These are phyloP conservation scores for Palythoa grandis DNA, from an alignment of 92 coral and sea anemone genomes.

Conservation along the genomic window DNA sequence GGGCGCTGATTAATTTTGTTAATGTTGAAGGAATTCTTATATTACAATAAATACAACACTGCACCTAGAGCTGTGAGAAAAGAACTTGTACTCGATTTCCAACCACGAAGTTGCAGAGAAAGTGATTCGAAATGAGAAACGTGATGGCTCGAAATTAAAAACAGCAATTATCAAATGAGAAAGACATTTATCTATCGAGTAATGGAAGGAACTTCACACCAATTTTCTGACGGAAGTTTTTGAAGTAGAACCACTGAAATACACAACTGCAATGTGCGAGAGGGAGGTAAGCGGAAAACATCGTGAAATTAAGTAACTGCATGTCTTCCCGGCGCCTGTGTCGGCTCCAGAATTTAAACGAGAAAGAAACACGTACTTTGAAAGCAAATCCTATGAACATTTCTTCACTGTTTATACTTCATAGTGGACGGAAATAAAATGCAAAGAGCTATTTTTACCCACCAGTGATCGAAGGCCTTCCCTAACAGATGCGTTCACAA, in stretches of 20 bases:
- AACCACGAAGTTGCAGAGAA: neutral
- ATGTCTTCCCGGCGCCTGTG: slow-evolving; percentile 23
- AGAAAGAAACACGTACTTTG: slow-evolving; percentile 18
- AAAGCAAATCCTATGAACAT: slow-evolving; percentile 55
- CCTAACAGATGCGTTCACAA: slow-evolving; percentile 99
- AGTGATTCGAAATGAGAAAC: slow-evolving; percentile 5
- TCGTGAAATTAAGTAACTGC: slow-evolving; percentile 49
- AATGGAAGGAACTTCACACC: slow-evolving; percentile 32
- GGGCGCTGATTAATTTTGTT: neutral
- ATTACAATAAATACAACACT: neutral
- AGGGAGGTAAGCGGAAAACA: slow-evolving; percentile 54
- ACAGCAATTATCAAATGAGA: slow-evolving; percentile 14
- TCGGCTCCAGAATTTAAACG: neutral
- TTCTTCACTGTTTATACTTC: slow-evolving; percentile 91
- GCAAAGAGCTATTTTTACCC: slow-evolving; percentile 99
- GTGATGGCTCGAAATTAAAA: slow-evolving; percentile 23
- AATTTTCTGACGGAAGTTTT: slow-evolving; percentile 56
- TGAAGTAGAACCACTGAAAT: slow-evolving; percentile 46
- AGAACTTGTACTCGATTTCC: neutral
- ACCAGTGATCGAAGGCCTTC: slow-evolving; percentile 90
- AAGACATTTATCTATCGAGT: neutral
- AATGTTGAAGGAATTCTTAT: neutral
- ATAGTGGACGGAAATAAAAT: slow-evolving; percentile 99
- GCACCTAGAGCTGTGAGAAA: neutral
- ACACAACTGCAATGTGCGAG: slow-evolving; percentile 43